Evolutionary conservation across 2,888 invertebrate species (phyloP).

Genomic region (Galerucella pusilla): DNA sequence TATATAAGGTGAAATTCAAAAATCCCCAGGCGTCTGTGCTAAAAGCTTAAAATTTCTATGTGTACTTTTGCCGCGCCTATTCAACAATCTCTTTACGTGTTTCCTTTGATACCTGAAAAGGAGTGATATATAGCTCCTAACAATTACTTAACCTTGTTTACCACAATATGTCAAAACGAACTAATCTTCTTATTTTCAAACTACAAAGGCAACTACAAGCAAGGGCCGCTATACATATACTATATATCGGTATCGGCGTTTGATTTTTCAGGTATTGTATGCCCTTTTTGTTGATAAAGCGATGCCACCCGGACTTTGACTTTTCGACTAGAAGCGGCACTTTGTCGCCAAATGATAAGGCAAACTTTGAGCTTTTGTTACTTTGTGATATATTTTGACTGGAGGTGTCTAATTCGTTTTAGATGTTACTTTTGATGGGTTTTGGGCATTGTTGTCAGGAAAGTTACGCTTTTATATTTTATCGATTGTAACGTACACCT

Average conservation of each 20-base stretch:
- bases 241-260: conserved; percentile 39
- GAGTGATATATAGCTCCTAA: conserved; percentile 51
- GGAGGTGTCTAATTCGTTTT: conserved; percentile 44
- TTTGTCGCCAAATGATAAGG: conserved; percentile 54
- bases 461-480: conserved; percentile 21
- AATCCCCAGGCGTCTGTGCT: conserved; percentile 6
- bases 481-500: conserved; percentile 13
- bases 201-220: conserved; percentile 35
- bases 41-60: conserved; percentile 21
- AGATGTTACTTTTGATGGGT: conserved; percentile 32
- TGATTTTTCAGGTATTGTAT: conserved; percentile 42
- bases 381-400: conserved; percentile 44
- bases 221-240: conserved; percentile 26
- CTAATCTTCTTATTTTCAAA: conserved; percentile 59
- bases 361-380: conserved; percentile 40
- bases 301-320: conserved; percentile 55
- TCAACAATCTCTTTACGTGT: conserved; percentile 32
- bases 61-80: conserved; percentile 22
- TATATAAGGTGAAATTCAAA: conserved; percentile 16
- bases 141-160: conserved; percentile 65
- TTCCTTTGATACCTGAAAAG: conserved; percentile 46
- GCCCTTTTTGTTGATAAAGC: conserved; percentile 43
- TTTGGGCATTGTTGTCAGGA: conserved; percentile 29
- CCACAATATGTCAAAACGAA: conserved; percentile 65
- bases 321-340: conserved; percentile 53